Evolutionary conservation across 2,888 invertebrate species (phyloP).

Genomic region (Epinotia ramella): DNA sequence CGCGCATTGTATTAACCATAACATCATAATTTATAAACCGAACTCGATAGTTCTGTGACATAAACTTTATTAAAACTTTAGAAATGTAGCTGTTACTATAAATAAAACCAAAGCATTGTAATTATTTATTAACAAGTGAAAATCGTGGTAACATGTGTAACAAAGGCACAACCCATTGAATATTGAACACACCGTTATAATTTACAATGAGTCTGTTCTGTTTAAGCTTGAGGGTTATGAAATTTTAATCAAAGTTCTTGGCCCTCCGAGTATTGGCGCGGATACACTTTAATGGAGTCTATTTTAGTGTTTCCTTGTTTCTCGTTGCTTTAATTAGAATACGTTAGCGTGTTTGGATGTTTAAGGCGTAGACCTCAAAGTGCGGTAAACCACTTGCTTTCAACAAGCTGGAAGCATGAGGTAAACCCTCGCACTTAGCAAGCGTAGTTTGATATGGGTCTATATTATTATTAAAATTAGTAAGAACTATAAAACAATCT

Average conservation of each 20-base stretch:
- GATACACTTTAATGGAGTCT: slow-evolving; percentile 68
- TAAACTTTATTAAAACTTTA: not conserved
- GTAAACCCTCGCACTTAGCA: not conserved
- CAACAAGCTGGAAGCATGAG: slow-evolving; percentile 26
- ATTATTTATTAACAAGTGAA: slow-evolving; percentile 36
- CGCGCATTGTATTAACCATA: not conserved
- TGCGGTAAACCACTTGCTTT: slow-evolving; percentile 30
- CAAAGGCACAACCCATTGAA: slow-evolving; percentile 70
- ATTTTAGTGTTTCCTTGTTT: slow-evolving; percentile 59
- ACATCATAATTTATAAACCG: not conserved
- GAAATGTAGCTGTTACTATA: not conserved
- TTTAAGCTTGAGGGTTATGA: slow-evolving; percentile 74
- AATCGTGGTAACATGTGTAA: slow-evolving; percentile 58
- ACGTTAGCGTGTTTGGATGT: slow-evolving; percentile 50
- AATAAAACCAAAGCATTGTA: not conserved
- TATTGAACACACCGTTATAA: slow-evolving; percentile 71
- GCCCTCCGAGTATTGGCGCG: slow-evolving; percentile 69
- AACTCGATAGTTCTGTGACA: not conserved
- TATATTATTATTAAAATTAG: too few relatives aligned
- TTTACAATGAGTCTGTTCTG: slow-evolving; percentile 71
- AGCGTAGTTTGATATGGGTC: not conserved
- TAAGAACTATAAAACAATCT: too few relatives aligned
- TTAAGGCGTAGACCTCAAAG: slow-evolving; percentile 28
- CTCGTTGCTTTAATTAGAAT: slow-evolving; percentile 62
- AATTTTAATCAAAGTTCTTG: slow-evolving; percentile 82